These are phyloP conservation scores for Flexamia atlantica DNA, from an alignment of 2,888 invertebrate species.

Conservation along the genomic window DNA sequence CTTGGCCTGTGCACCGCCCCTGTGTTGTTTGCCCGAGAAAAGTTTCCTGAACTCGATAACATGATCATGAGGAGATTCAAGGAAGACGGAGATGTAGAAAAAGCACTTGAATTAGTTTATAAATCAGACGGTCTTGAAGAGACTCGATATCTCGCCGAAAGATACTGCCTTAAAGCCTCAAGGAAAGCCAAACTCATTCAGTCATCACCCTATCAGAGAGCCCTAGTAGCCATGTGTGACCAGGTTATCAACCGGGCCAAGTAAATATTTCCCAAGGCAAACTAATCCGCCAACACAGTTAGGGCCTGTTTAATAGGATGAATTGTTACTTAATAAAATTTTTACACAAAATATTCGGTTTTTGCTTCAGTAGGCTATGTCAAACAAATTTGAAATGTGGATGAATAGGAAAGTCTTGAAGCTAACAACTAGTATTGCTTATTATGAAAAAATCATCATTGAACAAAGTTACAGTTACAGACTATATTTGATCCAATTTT, in stretches of 20 bases:
- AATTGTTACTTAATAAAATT: too few relatives aligned
- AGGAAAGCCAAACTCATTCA: background rate
- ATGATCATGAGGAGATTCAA: conserved; percentile 35
- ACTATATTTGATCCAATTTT: too few relatives aligned
- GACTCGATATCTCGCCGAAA: conserved; percentile 21
- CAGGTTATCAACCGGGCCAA: conserved; percentile 16
- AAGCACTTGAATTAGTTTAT: conserved; percentile 20
- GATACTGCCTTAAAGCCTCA: conserved; percentile 12
- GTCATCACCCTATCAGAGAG: conserved; percentile 24
- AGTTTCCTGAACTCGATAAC: conserved; percentile 35
- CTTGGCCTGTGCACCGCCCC: conserved; percentile 21
- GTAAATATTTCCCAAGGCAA: too few relatives aligned
- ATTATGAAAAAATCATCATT: too few relatives aligned
- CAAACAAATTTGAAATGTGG: too few relatives aligned
- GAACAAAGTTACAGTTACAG: too few relatives aligned
- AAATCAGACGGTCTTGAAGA: conserved; percentile 21
- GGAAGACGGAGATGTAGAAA: conserved; percentile 30
- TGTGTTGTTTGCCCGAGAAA: conserved; percentile 34
- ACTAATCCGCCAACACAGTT: too few relatives aligned
- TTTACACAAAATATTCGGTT: too few relatives aligned
- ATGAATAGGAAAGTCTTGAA: too few relatives aligned
- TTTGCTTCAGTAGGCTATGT: too few relatives aligned
- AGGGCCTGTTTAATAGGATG: too few relatives aligned
- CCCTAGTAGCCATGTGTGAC: conserved; percentile 1
- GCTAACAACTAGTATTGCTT: too few relatives aligned